Evolutionary conservation across 1,140 invertebrate genomes (phyloP).

Genomic region (Stegodyphus dumicola): DNA sequence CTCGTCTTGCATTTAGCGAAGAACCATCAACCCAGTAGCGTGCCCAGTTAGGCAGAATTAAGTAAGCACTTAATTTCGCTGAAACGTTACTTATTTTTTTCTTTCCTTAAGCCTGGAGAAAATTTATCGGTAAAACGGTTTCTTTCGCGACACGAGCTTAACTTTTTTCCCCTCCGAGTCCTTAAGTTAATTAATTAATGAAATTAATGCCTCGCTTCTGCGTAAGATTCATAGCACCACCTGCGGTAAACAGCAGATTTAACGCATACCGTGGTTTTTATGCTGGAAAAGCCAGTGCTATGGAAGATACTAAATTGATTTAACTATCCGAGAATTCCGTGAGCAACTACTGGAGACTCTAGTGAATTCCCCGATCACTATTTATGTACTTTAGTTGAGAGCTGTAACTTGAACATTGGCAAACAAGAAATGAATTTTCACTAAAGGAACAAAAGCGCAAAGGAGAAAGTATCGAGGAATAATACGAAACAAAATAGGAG

Average conservation of each 20-base stretch:
- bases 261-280: background rate
- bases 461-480: too few species aligned
- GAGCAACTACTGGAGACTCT: too few species aligned
- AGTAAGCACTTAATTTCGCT: constrained; percentile 45
- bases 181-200: constrained; percentile 57
- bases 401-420: too few species aligned
- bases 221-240: constrained; percentile 53
- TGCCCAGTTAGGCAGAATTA: constrained; percentile 16
- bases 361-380: too few species aligned
- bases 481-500: too few species aligned
- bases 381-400: too few species aligned
- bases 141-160: constrained; percentile 31
- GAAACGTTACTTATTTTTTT: constrained; percentile 28
- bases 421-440: too few species aligned
- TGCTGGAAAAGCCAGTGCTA: too few species aligned
- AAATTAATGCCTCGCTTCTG: constrained; percentile 42
- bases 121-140: constrained; percentile 54
- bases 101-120: background rate
- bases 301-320: too few species aligned
- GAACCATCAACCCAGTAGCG: constrained; percentile 15
- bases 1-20: too few species aligned
- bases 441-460: too few species aligned
- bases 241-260: constrained; percentile 55
- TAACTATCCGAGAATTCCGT: too few species aligned
- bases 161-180: background rate